phyloP scores from a whole-genome alignment of 2,797 vertebrate genomes.

The Arnoldichthys spilopterus region DNA sequence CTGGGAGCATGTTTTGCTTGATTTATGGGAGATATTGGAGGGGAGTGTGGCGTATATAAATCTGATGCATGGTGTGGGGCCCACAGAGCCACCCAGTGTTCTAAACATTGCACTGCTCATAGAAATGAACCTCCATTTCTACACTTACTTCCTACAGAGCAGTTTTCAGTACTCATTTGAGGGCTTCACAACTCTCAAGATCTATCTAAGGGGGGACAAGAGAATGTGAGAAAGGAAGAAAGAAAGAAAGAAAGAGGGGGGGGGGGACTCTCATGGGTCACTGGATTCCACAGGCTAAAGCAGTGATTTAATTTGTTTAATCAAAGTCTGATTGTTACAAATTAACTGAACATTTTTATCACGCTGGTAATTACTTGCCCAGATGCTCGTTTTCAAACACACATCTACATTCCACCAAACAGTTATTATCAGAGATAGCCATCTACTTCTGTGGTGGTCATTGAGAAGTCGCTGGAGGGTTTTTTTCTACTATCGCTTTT shows the following conservation, averaged over 20 bases:
- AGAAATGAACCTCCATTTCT: conserved; percentile 8
- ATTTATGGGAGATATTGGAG: conserved; percentile 64
- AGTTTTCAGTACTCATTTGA: background rate
- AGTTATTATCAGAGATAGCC: conserved; percentile 9
- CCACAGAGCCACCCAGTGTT: conserved; percentile 61
- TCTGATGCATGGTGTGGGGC: conserved; percentile 61
- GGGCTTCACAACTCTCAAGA: background rate
- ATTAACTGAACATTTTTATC: conserved; percentile 72
- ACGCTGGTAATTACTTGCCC: conserved; percentile 48
- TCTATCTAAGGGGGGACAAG: conserved; percentile 1
- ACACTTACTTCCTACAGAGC: background rate
- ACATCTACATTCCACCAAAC: conserved; percentile 12
- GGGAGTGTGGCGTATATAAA: conserved; percentile 56
- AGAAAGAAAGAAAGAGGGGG: too few species aligned
- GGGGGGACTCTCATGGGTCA: conserved; percentile 14
- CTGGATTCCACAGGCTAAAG: conserved; percentile 40
- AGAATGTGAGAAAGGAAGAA: conserved; percentile 25
- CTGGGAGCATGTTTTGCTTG: conserved; percentile 41
- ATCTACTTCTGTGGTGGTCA: conserved; percentile 2
- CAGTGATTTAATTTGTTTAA: conserved; percentile 78
- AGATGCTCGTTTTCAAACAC: conserved; percentile 33
- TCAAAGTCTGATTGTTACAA: conserved; percentile 77
- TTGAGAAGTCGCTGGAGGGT: background rate
- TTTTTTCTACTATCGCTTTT: conserved; percentile 4
- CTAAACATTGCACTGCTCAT: conserved; percentile 45